Evolutionary conservation across 2,113 vertebrate genomes (phyloP), one percentile per base, ranked within the genome.

Genomic region (Zosterops hypoxanthus): DNA sequence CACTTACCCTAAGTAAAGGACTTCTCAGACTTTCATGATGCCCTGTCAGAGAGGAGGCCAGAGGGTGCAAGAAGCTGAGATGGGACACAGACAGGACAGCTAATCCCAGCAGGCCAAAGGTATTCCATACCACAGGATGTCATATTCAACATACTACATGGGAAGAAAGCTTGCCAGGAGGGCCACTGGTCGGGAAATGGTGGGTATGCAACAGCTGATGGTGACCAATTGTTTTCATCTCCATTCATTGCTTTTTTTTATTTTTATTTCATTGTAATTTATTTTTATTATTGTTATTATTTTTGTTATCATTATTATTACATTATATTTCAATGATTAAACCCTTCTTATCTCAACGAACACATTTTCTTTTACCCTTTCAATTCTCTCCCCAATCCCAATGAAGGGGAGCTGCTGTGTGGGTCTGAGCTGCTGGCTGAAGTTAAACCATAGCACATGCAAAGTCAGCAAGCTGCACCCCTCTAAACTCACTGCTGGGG

Each of bases 391-490:
- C 12, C 18, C 3, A 12, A 14, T 25, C 5, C 3, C 16, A 52
- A 14, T 0, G 0, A 46, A 53, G 8, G 12, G 19, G 19, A 75
- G 7, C 7, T 23, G 10, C 14, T 33, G 3, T 25, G 46, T 29
- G 39, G 16, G 12, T 13, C 52, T 88, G 44, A 81, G 36, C 9
- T 73, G 36, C 23, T 24, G 17, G 7, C 60, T 68, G 39, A 7
- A 6, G 24, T 89, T 22, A 68, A 60, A 75, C 11, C 46, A 53
- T 17, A 9, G 14, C 12, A 81, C 5, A 13, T 41, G 7, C 7
- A 34, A 69, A 68, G 23, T 60, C 33, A 77, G 33, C 12, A 50
- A 86, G 28, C 22, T 31, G 22, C 12, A 47, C 4, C 7, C 3
- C 20, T 55, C n/a, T 44, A 73, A 77, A n/a, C 1, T 39, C n/a